Evolutionary conservation across 2,797 vertebrate species (phyloP), one percentile per base, ranked within the genome.

Genomic region (Cuculus canorus): DNA sequence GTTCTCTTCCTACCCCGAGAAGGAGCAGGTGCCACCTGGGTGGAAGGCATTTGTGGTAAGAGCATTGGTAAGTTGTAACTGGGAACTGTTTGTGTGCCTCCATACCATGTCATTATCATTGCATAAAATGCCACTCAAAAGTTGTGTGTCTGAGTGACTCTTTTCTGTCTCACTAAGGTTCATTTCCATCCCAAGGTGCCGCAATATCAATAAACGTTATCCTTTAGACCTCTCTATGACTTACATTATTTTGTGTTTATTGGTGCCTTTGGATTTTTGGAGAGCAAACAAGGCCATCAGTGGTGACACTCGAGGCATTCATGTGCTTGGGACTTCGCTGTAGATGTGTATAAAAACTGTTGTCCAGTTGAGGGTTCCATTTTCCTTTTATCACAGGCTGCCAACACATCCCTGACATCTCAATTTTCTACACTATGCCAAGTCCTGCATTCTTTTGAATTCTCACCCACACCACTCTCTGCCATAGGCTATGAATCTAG

Each of bases 71-170:
- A 53, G 11, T 5, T 72, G 8, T 5, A 22, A 32, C 28, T 14
- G 22, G 41, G 22, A 64, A 6, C 16, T 19, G 17, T 35, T 48
- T 39, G 17, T 35, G 48, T 39, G 43, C 11, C 18, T 57, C 48
- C 24, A 14, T 28, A 35, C 12, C 19, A 13, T 35, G 25, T 10
- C 13, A 4, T 19, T 54, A 50, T 72, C 18, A 2, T 24, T 41
- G 27, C 25, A 6, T 15, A 28, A 11, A 37, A 24, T 2, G 14
- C 21, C 14, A 14, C 8, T 0, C 19, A 32, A 35, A 30, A 48
- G 13, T 8, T 0, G 1, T 10, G 15, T 17, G 30, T 43, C 39
- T 65, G 41, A 7, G 9, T 2, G 3, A 32, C 0, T 1, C 5
- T 54, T 59, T 75, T 60, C 60, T 84, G 23, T 22, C 72, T 54